Evolutionary conservation across 2,113 vertebrate genomes (phyloP).

Genomic region (Nycticryphes semicollaris): DNA sequence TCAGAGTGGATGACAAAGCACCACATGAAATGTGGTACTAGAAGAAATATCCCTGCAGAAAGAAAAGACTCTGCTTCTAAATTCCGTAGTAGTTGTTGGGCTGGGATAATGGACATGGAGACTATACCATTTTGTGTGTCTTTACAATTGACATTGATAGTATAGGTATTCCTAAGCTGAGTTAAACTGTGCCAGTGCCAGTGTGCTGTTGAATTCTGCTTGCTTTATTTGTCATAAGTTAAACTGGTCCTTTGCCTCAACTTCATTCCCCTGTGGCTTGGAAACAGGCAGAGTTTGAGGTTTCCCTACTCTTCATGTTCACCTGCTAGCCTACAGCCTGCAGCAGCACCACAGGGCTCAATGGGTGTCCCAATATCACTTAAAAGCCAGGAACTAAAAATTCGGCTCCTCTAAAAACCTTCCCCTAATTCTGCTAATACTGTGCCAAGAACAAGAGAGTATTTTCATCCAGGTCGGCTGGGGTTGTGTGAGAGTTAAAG

Average conservation of each 20-base stretch:
- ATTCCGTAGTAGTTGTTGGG: neutral
- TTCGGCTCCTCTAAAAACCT: neutral
- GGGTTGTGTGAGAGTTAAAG: neutral
- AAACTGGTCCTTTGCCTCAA: neutral
- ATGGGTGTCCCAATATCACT: neutral
- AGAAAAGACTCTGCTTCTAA: neutral
- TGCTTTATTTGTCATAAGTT: neutral
- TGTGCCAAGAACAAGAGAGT: neutral
- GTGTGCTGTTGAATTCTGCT: neutral
- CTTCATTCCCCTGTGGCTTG: neutral
- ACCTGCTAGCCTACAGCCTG: neutral
- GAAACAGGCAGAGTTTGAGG: neutral
- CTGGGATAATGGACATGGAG: neutral
- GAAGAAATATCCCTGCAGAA: neutral
- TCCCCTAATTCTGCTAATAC: neutral
- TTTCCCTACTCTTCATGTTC: neutral
- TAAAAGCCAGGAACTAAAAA: neutral
- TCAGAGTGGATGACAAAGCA: neutral
- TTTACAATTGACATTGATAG: neutral
- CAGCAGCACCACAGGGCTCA: rapidly evolving
- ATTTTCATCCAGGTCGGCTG: neutral
- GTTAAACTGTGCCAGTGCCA: neutral
- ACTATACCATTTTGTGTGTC: neutral
- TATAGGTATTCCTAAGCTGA: neutral
- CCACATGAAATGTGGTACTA: neutral